Conservation (phyloP, 2,113 vertebrate genomes). For the Oophaga pumilio region DNA sequence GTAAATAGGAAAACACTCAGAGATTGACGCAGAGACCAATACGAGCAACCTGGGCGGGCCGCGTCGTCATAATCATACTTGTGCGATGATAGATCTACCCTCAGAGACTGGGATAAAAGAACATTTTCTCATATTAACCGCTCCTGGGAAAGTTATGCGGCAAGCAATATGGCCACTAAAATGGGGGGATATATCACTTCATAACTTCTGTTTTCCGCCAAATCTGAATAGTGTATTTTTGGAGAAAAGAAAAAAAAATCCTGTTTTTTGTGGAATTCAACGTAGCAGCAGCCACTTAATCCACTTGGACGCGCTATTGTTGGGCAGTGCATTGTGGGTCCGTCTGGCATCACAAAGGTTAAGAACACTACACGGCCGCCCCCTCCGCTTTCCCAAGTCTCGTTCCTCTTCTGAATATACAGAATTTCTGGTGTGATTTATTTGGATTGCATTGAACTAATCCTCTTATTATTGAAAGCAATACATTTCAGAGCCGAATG, state of each 20-base stretch:
- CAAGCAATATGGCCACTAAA: too few species aligned
- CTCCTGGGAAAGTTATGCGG: background rate
- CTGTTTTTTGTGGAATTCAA: background rate
- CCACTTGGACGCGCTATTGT: slow-evolving; percentile 2
- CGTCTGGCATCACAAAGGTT: slow-evolving; percentile 26
- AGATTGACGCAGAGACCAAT: background rate
- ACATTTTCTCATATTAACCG: background rate
- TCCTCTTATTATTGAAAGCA: slow-evolving; percentile 50
- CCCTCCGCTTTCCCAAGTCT: slow-evolving; percentile 24
- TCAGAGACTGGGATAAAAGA: background rate
- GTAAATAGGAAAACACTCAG: slow-evolving; percentile 39
- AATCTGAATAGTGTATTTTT: background rate
- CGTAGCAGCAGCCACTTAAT: background rate
- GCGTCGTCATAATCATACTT: background rate
- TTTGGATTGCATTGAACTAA: slow-evolving; percentile 43
- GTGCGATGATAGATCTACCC: background rate
- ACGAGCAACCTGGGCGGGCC: background rate
- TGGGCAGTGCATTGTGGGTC: background rate
- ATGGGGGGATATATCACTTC: too few species aligned
- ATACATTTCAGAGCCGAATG: slow-evolving; percentile 39
- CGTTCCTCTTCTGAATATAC: slow-evolving; percentile 19
- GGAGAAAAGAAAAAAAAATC: background rate
- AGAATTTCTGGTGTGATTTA: slow-evolving; percentile 39
- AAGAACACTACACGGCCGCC: slow-evolving; percentile 4
- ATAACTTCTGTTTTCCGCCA: background rate